These are phyloP conservation scores for Cataglyphis altisquamis DNA, from an alignment of 2,888 invertebrate genomes.

Conservation along the genomic window DNA sequence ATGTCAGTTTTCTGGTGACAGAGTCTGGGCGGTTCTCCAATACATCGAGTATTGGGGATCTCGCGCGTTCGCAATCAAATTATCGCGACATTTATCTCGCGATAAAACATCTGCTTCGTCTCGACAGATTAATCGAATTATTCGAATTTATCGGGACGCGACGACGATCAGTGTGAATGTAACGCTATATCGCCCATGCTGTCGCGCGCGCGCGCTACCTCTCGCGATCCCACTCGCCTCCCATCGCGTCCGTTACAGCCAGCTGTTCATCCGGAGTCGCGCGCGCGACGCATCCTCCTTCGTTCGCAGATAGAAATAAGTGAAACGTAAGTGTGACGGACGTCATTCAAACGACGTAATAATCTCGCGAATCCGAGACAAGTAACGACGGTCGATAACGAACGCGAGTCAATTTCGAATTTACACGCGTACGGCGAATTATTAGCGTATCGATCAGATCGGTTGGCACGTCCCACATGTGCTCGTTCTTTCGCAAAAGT, in stretches of 20 bases:
- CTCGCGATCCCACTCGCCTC: constrained; percentile 24
- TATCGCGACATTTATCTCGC: background rate
- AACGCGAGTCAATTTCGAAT: background rate
- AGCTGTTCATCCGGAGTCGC: background rate
- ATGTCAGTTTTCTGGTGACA: no score
- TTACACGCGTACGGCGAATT: background rate
- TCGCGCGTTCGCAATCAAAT: background rate
- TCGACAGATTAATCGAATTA: background rate
- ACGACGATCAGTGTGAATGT: background rate
- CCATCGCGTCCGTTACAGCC: constrained; percentile 12
- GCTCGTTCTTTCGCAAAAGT: background rate
- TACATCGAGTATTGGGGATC: background rate
- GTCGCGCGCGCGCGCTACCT: background rate
- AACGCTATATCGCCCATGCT: background rate
- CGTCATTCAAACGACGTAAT: background rate
- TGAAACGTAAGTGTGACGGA: constrained; percentile 20
- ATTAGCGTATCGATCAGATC: constrained; percentile 5
- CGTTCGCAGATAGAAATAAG: constrained; percentile 1
- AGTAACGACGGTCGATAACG: background rate
- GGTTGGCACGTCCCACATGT: constrained; percentile 4
- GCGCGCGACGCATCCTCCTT: background rate
- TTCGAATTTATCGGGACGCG: background rate
- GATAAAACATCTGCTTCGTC: no score
- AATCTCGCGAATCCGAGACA: background rate
- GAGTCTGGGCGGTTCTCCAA: constrained; percentile 31